Evolutionary conservation across 2,888 invertebrate genomes (phyloP).

Genomic region (Ischnus inquisitorius): DNA sequence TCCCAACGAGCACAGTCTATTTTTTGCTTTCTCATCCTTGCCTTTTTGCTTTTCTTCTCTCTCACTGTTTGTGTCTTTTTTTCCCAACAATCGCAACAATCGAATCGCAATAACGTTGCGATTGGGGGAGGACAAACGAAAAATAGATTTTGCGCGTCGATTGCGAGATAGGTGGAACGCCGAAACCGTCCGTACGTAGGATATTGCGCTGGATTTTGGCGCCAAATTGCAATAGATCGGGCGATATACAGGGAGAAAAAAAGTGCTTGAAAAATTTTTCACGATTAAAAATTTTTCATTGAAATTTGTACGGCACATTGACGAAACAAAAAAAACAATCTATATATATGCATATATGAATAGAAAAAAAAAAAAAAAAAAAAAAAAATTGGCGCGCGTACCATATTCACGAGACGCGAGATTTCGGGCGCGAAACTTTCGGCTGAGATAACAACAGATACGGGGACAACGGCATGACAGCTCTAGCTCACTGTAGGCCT

Average conservation of each 20-base stretch:
- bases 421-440: conserved; percentile 62
- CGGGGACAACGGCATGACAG: conserved; percentile 74
- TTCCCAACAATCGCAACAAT: background rate
- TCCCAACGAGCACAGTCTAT: conserved; percentile 21
- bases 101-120: background rate
- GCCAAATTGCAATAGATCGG: conserved; percentile 40
- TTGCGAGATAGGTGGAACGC: conserved; percentile 58
- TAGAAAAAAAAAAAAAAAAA: conserved; percentile 38
- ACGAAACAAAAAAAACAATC: conserved; percentile 33
- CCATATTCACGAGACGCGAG: conserved; percentile 61
- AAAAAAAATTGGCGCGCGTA: conserved; percentile 47
- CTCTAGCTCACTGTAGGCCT: conserved; percentile 85
- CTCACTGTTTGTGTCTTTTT: background rate
- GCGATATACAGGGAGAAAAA: conserved; percentile 45
- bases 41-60: no score
- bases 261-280: conserved; percentile 46
- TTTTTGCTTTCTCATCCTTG: background rate
- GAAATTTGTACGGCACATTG: conserved; percentile 14
- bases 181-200: conserved; percentile 61
- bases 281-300: conserved; percentile 18
- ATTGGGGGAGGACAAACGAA: background rate
- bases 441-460: conserved; percentile 62
- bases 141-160: conserved; percentile 49
- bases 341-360: conserved; percentile 20
- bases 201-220: conserved; percentile 61